phyloP scores from a whole-genome alignment of 2,888 invertebrate genomes.

The Onchidella celtica region DNA sequence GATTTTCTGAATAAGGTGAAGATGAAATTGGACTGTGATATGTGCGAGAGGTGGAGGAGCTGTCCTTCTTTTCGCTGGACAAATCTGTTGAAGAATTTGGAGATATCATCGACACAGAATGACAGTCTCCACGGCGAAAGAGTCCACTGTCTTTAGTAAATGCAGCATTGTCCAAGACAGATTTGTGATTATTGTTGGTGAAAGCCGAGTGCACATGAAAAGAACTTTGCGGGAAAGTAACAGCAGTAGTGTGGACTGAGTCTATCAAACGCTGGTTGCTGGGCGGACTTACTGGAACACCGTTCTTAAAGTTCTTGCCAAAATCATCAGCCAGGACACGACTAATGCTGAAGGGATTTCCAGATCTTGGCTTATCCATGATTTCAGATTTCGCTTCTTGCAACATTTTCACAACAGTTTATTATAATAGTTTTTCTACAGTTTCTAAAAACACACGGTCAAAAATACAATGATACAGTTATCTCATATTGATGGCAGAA shows the following conservation, averaged over 20 bases:
- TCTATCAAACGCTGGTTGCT: not conserved
- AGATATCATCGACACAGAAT: not conserved
- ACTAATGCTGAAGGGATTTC: constrained; percentile 69
- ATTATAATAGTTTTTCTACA: too few relatives aligned
- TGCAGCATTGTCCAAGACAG: not conserved
- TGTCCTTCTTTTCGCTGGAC: not conserved
- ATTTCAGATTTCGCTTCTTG: constrained; percentile 44
- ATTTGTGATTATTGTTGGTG: constrained; percentile 5
- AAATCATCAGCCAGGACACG: constrained; percentile 68
- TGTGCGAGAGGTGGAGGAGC: not conserved
- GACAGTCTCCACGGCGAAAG: constrained; percentile 10
- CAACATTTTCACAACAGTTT: constrained; percentile 53
- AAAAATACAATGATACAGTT: not conserved
- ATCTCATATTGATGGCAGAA: too few relatives aligned
- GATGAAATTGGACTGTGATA: not conserved
- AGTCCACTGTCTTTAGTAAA: not conserved
- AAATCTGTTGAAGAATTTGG: not conserved
- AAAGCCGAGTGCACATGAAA: constrained; percentile 1
- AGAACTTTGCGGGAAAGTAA: not conserved
- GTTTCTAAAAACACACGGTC: too few relatives aligned
- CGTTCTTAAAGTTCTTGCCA: constrained; percentile 46
- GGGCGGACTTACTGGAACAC: constrained; percentile 26
- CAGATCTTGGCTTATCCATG: constrained; percentile 39
- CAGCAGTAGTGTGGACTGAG: not conserved
- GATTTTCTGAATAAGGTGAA: constrained; percentile 18